A percentile compares a stretch with the other conserved stretches of the same genome.
Evolutionary conservation across 2,113 vertebrate species (phyloP).

Genomic region (Halichoerus grypus): DNA sequence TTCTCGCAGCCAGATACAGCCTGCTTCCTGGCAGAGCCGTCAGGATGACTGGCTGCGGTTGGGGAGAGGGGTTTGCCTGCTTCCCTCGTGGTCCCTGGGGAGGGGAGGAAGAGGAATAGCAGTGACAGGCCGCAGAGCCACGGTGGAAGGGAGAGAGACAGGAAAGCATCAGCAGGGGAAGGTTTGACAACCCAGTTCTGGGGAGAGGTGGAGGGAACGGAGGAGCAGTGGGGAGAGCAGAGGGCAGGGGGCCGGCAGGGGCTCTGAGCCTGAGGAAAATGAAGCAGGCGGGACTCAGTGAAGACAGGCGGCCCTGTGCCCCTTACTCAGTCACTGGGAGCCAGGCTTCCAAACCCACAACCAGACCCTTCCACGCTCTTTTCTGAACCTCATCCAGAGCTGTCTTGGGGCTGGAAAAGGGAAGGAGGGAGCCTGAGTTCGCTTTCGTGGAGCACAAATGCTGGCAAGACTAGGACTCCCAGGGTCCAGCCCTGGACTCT

Average conservation of each 20-base stretch:
- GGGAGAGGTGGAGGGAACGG: too few relatives aligned
- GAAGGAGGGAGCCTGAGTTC: not conserved
- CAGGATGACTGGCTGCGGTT: not conserved
- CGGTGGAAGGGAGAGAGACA: not conserved
- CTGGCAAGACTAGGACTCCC: not conserved
- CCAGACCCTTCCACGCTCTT: not conserved
- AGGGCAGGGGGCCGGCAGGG: fast-evolving
- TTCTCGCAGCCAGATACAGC: not conserved
- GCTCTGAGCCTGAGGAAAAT: not conserved
- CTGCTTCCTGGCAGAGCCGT: not conserved
- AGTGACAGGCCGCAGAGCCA: not conserved
- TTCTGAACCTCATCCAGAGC: not conserved
- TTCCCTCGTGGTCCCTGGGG: not conserved
- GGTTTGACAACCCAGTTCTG: not conserved
- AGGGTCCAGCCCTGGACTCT: not conserved
- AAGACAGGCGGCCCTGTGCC: not conserved
- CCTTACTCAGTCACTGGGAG: not conserved
- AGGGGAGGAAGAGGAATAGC: not conserved
- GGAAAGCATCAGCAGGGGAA: not conserved
- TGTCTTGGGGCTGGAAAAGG: not conserved
- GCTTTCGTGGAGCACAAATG: not conserved
- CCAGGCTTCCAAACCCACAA: not conserved
- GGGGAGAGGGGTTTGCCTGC: too few relatives aligned
- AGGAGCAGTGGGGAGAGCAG: too few relatives aligned
- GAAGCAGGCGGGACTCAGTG: not conserved